Evolutionary conservation across 1,140 invertebrate species (phyloP).

Genomic region (Solen grandis): DNA sequence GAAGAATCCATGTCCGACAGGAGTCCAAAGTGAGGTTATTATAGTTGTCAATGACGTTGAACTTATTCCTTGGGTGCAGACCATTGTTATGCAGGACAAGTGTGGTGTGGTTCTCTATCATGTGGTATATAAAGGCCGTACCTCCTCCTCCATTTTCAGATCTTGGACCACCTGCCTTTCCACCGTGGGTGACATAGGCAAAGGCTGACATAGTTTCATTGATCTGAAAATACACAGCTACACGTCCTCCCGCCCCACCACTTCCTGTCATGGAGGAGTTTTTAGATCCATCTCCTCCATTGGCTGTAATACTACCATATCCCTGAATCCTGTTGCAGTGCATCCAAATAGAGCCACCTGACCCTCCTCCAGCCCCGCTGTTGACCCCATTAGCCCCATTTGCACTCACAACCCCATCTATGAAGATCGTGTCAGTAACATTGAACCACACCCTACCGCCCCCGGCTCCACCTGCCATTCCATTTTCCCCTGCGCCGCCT

Average conservation of each 20-base stretch:
- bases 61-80: slow-evolving; percentile 56
- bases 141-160: slow-evolving; percentile 71
- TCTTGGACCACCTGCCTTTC: slow-evolving; percentile 56
- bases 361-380: slow-evolving; percentile 66
- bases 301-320: slow-evolving; percentile 70
- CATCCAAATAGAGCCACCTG: slow-evolving; percentile 75
- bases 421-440: slow-evolving; percentile 69
- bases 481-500: slow-evolving; percentile 57
- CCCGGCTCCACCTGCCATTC: slow-evolving; percentile 61
- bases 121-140: slow-evolving; percentile 73
- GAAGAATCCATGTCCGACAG: slow-evolving; percentile 71
- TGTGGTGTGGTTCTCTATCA: slow-evolving; percentile 68
- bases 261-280: slow-evolving; percentile 61
- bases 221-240: slow-evolving; percentile 69
- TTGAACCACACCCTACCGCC: slow-evolving; percentile 75
- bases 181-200: slow-evolving; percentile 67
- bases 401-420: slow-evolving; percentile 72
- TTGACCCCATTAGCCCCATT: slow-evolving; percentile 62
- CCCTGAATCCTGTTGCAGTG: slow-evolving; percentile 69
- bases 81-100: slow-evolving; percentile 72
- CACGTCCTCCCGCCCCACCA: slow-evolving; percentile 71
- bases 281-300: slow-evolving; percentile 66
- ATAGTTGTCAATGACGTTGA: slow-evolving; percentile 68
- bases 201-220: slow-evolving; percentile 72
- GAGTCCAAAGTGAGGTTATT: slow-evolving; percentile 64